Percentiles rank a stretch among this genome's conserved stretches.
Evolutionary conservation across 2,888 invertebrate genomes (phyloP).

Genomic region (Cheilosia vernalis): DNA sequence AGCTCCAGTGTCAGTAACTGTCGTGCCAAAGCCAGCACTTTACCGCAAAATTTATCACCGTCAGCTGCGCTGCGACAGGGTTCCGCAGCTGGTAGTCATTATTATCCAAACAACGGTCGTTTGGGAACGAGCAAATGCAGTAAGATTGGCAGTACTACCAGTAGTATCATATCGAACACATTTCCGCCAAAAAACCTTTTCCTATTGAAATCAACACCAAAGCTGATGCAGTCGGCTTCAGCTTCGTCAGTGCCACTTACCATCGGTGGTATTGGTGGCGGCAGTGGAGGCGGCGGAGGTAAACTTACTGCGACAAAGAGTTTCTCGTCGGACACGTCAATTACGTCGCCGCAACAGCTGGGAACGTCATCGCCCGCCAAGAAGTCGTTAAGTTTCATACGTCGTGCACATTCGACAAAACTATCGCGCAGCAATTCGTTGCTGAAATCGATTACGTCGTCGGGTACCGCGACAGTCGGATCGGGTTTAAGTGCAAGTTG

Average conservation of each 20-base stretch:
- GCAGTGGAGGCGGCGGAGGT: constrained; percentile 27
- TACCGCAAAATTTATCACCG: constrained; percentile 85
- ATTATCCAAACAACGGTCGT: constrained; percentile 37
- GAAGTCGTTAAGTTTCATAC: constrained; percentile 87
- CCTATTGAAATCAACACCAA: constrained; percentile 82
- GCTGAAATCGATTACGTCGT: constrained; percentile 85
- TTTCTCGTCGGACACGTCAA: constrained; percentile 76
- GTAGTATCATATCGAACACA: constrained; percentile 79
- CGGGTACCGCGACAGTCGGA: constrained; percentile 43
- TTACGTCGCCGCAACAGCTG: constrained; percentile 79
- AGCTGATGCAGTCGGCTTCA: constrained; percentile 76
- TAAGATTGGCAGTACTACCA: constrained; percentile 74
- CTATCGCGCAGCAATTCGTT: constrained; percentile 88
- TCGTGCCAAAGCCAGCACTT: constrained; percentile 86
- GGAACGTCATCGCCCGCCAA: constrained; percentile 84
- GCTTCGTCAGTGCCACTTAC: constrained; percentile 66
- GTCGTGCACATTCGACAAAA: constrained; percentile 89
- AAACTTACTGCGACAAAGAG: constrained; percentile 75
- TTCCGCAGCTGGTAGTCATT: constrained; percentile 35
- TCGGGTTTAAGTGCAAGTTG: constrained; percentile 44
- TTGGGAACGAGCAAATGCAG: constrained; percentile 76
- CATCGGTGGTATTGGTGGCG: constrained; percentile 44
- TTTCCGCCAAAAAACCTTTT: constrained; percentile 83
- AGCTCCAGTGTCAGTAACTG: constrained; percentile 80
- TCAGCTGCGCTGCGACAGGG: constrained; percentile 79